These are phyloP conservation scores for Drosophila buzzatii DNA, from an alignment of 2,888 invertebrate species.

Conservation along the genomic window DNA sequence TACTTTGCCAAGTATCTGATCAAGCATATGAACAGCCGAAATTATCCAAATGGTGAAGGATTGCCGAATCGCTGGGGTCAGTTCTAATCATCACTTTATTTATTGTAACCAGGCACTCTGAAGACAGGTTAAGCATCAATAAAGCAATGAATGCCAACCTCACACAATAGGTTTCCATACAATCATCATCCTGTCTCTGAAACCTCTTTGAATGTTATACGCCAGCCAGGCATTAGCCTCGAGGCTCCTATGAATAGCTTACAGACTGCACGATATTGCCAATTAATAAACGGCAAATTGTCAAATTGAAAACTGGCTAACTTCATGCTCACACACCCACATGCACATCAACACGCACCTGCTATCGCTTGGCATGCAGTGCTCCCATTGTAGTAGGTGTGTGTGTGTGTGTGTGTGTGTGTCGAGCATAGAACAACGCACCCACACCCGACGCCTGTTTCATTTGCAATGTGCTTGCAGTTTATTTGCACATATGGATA, in stretches of 20 bases:
- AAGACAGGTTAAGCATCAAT: slow-evolving; percentile 10
- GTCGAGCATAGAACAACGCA: slow-evolving; percentile 1
- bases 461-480: slow-evolving; percentile 35
- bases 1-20: slow-evolving; percentile 65
- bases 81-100: slow-evolving; percentile 39
- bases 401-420: slow-evolving; percentile 3
- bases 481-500: slow-evolving; percentile 57
- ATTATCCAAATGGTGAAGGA: slow-evolving; percentile 71
- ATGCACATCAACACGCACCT: slow-evolving; percentile 1
- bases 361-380: not conserved
- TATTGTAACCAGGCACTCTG: not conserved
- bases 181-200: not conserved
- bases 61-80: slow-evolving; percentile 67
- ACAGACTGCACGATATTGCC: slow-evolving; percentile 63
- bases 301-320: slow-evolving; percentile 56
- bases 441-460: slow-evolving; percentile 15
- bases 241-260: slow-evolving; percentile 34
- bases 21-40: slow-evolving; percentile 64
- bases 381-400: not conserved
- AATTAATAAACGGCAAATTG: slow-evolving; percentile 76
- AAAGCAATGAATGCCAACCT: not conserved
- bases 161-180: not conserved
- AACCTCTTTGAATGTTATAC: not conserved
- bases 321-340: slow-evolving; percentile 14
- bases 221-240: not conserved